Percentiles rank a stretch among this genome's conserved stretches.
These are phyloP conservation scores for Sericinus montela DNA, from an alignment of 2,888 invertebrate genomes.

Conservation along the genomic window DNA sequence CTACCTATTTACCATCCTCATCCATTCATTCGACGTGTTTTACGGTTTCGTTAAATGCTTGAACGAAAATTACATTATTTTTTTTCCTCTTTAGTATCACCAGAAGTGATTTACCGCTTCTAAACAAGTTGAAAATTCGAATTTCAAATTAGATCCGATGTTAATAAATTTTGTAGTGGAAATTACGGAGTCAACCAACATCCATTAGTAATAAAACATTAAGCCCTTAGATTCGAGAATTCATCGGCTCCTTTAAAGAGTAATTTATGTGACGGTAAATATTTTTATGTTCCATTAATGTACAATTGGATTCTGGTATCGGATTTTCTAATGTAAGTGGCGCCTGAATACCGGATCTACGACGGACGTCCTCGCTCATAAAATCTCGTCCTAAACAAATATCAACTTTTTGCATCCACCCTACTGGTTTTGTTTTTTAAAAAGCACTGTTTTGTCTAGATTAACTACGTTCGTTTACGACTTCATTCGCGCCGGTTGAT, in stretches of 20 bases:
- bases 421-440: conserved; percentile 60
- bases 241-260: conserved; percentile 67
- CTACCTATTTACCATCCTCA: conserved; percentile 50
- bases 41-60: conserved; percentile 44
- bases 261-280: conserved; percentile 74
- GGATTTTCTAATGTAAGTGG: conserved; percentile 69
- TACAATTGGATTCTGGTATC: conserved; percentile 64
- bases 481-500: conserved; percentile 16
- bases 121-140: conserved; percentile 39
- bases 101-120: conserved; percentile 42
- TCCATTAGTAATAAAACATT: conserved; percentile 70
- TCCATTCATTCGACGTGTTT: conserved; percentile 55
- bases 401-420: conserved; percentile 61
- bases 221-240: conserved; percentile 52
- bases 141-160: conserved; percentile 37
- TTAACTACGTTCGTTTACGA: conserved; percentile 54
- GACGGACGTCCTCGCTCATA: conserved; percentile 60
- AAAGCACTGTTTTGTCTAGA: conserved; percentile 60
- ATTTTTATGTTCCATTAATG: conserved; percentile 74
- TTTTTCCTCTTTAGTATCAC: conserved; percentile 38
- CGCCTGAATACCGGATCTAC: conserved; percentile 60
- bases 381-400: conserved; percentile 69
- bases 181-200: conserved; percentile 53
- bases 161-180: conserved; percentile 43
- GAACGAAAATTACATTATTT: conserved; percentile 36